Evolutionary conservation across 2,888 invertebrate species (phyloP).

Genomic region (Napeogenes sylphis): DNA sequence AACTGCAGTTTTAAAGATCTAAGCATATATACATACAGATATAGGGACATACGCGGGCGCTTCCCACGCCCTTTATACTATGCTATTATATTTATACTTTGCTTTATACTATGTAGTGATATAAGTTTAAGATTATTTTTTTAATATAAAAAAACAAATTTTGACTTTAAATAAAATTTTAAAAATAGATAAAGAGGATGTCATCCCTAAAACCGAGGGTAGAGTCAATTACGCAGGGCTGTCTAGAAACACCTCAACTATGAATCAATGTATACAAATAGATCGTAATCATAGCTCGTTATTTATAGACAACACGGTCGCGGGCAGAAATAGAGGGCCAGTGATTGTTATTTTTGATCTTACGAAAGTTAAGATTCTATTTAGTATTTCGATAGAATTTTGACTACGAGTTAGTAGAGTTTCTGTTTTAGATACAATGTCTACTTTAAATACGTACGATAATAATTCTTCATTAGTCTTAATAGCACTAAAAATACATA

Average conservation of each 20-base stretch:
- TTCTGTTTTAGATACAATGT: too few species aligned
- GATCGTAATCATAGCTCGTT: slow-evolving; percentile 15
- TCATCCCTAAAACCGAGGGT: slow-evolving; percentile 4
- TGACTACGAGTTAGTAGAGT: not conserved
- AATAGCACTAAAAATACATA: too few species aligned
- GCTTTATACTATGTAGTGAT: too few species aligned
- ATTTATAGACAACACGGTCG: slow-evolving; percentile 5
- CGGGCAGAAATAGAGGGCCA: not conserved
- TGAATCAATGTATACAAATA: slow-evolving; percentile 18
- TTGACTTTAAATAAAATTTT: not conserved
- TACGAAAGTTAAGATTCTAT: not conserved
- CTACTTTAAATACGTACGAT: too few species aligned
- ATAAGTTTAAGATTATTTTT: too few species aligned
- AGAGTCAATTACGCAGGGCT: not conserved
- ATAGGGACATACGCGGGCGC: too few species aligned
- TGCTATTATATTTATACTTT: too few species aligned
- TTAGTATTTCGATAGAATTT: not conserved
- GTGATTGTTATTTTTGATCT: slow-evolving; percentile 11
- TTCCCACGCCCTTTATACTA: too few species aligned
- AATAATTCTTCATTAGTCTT: too few species aligned
- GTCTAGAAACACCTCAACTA: slow-evolving; percentile 15
- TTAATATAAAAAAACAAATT: not conserved
- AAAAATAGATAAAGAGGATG: not conserved
- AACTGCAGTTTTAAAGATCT: too few species aligned
- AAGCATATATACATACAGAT: too few species aligned